Evolutionary conservation across 2,113 vertebrate genomes (phyloP), one percentile per base, ranked within the genome.

Genomic region (Notothenia rossii): DNA sequence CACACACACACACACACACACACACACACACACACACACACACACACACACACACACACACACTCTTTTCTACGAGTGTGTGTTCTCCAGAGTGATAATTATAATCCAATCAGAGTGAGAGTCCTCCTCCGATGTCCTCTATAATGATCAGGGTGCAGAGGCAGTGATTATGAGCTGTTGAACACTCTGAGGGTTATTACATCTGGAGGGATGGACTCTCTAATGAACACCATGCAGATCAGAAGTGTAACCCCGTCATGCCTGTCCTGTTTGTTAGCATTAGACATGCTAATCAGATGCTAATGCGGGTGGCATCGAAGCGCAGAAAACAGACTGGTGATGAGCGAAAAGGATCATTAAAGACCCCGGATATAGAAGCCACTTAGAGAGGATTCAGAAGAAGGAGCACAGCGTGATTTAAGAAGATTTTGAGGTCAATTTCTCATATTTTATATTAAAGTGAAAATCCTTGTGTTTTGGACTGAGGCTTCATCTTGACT

Each of bases 261-360:
- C 60, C 72, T 72, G 63, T 79, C 33, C 54, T 79, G 81, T 85
- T 90, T 84, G 89, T 85, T 82, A 66, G 84, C 71, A 93, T 94
- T 94, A 91, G 85, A 95, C 91, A 94, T 94, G 88, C 91, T 94
- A 94, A 95, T 95, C 85, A 92, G 85, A 93, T 92, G 88, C 89
- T 91, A 93, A 94, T 93, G 82, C 75, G 40, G 2, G 66, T 83
- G 88, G 76, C 85, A 77, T 82, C 81, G 85, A 87, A 3, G 25
- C 25, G 46, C 29, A 29, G 10, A 11, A 3, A 1, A 77, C 88
- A 86, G 91, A 94, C 93, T 91, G 72, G 88, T 92, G 93, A 94
- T 94, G 91, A 93, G 91, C 53, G 36, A 40, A 40, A 40, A 40
- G 36, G 36, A 40, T 40, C 7, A 40, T 40, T 7, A 5, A 40